Percentiles rank a stretch among this genome's conserved stretches.
Evolutionary conservation across 53 echinoderm and acorn worm species (phyloP).

Genomic region (Pentamera pediparva): DNA sequence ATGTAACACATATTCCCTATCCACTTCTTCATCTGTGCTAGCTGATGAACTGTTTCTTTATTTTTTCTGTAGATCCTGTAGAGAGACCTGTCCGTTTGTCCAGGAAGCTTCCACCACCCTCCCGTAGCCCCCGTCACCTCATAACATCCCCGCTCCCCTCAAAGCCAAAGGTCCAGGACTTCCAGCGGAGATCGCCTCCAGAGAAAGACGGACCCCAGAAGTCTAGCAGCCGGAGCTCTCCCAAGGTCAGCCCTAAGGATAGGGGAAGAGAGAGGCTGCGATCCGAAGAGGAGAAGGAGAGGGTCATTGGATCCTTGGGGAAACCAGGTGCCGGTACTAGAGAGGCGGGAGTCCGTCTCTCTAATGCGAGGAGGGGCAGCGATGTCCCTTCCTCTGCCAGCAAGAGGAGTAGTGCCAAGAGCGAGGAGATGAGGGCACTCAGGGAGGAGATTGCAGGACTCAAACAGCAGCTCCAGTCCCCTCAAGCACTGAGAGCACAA

Average conservation of each 20-base stretch:
- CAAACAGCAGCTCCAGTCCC: conserved; percentile 36
- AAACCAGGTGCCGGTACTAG: conserved; percentile 4
- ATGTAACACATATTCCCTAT: background rate
- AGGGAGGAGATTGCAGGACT: conserved; percentile 65
- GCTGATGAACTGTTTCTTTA: background rate
- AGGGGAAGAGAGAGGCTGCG: conserved; percentile 49
- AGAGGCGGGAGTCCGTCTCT: conserved; percentile 1
- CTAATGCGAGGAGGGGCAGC: background rate
- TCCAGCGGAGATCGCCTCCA: conserved; percentile 3
- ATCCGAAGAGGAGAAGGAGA: background rate
- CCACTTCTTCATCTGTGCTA: no score
- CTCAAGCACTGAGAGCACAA: no score
- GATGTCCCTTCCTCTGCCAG: conserved; percentile 7
- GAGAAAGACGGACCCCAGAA: background rate
- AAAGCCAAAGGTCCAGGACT: conserved; percentile 21
- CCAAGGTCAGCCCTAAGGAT: conserved; percentile 56
- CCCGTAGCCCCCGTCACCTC: background rate
- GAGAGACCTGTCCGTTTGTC: conserved; percentile 1
- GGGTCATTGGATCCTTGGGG: conserved; percentile 27
- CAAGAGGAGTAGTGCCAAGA: conserved; percentile 44
- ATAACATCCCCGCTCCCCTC: conserved; percentile 5
- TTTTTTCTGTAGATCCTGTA: background rate
- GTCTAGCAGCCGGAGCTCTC: no score
- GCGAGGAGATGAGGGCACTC: conserved; percentile 62
- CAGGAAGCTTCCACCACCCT: background rate